Percentiles rank a stretch among this genome's conserved stretches.
Conservation (phyloP, 2,113 vertebrate genomes). For the Thamnaconus septentrionalis region DNA sequence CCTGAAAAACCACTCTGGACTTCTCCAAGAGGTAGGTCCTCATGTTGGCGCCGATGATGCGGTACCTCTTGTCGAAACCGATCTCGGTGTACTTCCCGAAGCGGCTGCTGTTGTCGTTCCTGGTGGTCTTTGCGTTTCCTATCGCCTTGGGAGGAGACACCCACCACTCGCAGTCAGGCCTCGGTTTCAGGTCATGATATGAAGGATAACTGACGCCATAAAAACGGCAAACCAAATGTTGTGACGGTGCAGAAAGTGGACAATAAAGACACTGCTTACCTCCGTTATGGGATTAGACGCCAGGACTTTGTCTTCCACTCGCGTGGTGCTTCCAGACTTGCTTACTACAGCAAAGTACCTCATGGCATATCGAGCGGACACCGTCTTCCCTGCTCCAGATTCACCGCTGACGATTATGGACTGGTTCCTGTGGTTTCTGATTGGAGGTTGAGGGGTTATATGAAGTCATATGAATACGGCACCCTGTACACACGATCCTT, state of each 20-base stretch:
- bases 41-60: constrained; percentile 96
- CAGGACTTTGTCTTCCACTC: constrained; percentile 92
- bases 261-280: constrained; percentile 62
- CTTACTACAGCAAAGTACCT: constrained; percentile 97
- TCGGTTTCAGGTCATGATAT: background rate
- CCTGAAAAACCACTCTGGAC: constrained; percentile 97
- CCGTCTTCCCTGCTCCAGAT: constrained; percentile 96
- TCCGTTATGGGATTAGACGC: constrained; percentile 96
- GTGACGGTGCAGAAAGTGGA: background rate
- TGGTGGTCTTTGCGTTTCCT: constrained; percentile 96
- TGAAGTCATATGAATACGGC: background rate
- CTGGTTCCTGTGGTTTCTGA: constrained; percentile 92
- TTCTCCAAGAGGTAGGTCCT: constrained; percentile 97
- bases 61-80: constrained; percentile 87
- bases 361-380: constrained; percentile 95
- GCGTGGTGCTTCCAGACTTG: constrained; percentile 86
- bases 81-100: constrained; percentile 99
- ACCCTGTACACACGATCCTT: background rate
- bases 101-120: constrained; percentile 97
- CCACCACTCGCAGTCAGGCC: background rate
- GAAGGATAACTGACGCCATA: background rate
- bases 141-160: constrained; percentile 80
- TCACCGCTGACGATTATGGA: constrained; percentile 98
- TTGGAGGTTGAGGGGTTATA: background rate
- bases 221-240: background rate